A percentile compares a stretch with the other conserved stretches of the same genome.
Evolutionary conservation across 2,113 vertebrate genomes (phyloP).

Genomic region (Pelobates fuscus): DNA sequence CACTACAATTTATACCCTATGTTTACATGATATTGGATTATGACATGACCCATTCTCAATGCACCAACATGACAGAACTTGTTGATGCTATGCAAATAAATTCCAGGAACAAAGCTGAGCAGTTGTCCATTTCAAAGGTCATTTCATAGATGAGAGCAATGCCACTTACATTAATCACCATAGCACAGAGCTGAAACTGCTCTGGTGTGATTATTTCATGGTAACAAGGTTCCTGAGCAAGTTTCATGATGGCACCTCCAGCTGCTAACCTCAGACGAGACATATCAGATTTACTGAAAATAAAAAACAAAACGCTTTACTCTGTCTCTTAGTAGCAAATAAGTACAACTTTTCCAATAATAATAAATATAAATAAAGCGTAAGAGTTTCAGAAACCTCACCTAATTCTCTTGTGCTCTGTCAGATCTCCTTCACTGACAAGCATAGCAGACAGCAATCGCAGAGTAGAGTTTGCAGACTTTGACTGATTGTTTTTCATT

Average conservation of each 20-base stretch:
- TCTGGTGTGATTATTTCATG: conserved; percentile 99
- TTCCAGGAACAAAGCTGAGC: no score
- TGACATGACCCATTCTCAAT: no score
- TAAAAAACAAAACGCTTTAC: no score
- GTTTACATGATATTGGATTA: no score
- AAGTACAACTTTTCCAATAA: not conserved
- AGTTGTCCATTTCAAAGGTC: no score
- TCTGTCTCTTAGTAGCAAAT: no score
- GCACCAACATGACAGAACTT: no score
- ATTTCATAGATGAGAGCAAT: no score
- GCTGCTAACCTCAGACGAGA: conserved; percentile 95
- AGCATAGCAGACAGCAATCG: conserved; percentile 95
- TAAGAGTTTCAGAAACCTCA: conserved; percentile 56
- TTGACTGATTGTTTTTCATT: conserved; percentile 98
- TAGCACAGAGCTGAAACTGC: conserved; percentile 96
- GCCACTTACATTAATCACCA: conserved; percentile 94
- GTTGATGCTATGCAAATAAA: no score
- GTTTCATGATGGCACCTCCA: conserved; percentile 97
- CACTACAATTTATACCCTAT: no score
- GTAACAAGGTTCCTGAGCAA: conserved; percentile 98
- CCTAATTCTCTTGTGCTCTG: conserved; percentile 98
- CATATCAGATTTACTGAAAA: conserved; percentile 96
- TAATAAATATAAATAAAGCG: not conserved
- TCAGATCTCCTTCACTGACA: conserved; percentile 96
- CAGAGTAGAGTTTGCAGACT: conserved; percentile 96